Base-by-base conservation (phyloP, 2,888 invertebrate species). In the Pelosia muscerda region DNA sequence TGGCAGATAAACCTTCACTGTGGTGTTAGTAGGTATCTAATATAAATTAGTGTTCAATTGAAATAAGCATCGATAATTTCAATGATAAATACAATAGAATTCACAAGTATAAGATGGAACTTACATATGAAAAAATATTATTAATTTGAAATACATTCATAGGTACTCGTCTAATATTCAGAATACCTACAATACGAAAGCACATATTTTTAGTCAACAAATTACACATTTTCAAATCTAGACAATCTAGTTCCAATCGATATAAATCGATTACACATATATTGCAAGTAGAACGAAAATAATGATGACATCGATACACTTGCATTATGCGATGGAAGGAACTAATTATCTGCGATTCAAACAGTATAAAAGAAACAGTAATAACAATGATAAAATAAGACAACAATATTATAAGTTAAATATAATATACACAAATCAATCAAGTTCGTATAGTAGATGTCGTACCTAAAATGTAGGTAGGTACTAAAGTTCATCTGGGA, bases 231-330 rank as follows among this genome's bases (percentile, higher is more conserved):
- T 22, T 49, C 8, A 61, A 19, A 28, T 65, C 60, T 72, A 68
- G 34, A 73, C 19, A 66, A 69, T 28, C 4, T 63, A 72, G 77
- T 77, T 77, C 75, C 75, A 77, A 81, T 81, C 79, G 66, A 26
- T 42, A 56, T 13, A 28, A 49, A 63, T 38, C 53, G 71, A 69
- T 76, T 72, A 77, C 81, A 83, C 84, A 84, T 71, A 66, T 62
- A 81, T 38, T 77, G 81, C 84, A 84, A 86, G 86, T 85, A 65
- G 75, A 77, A 72, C 80, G 84, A 82, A 79, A 65, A 31, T 38
- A 1, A 75, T 58, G 81, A 10, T 26, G 22, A 34, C 8, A 67
- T 74, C 82, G 77, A 75, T 58, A 65, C 76, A 85, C 86, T 86
- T 86, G 85, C 80, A 79, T 71, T 77, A 70, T 79, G 83, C 83